Conservation (phyloP, 2,113 vertebrate species). For the Prolemur simus region DNA sequence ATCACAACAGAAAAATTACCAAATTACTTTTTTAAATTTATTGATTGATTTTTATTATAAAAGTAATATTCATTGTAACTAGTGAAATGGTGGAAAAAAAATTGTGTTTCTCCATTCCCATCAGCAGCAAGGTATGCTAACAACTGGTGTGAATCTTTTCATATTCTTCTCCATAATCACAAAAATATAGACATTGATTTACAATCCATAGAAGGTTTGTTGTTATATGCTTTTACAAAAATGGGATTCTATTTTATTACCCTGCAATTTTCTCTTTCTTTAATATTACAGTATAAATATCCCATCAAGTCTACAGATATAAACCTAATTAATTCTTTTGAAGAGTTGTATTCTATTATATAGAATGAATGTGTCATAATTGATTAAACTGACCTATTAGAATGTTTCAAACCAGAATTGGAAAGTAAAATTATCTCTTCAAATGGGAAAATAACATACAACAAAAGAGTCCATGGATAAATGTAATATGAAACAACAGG, state of each 20-base stretch:
- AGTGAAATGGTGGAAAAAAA: background rate
- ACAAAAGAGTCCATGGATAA: background rate
- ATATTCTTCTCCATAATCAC: background rate
- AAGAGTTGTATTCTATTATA: background rate
- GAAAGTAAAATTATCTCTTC: background rate
- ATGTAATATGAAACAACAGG: background rate
- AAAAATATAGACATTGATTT: background rate
- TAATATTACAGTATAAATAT: background rate
- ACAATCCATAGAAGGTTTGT: background rate
- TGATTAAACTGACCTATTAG: background rate
- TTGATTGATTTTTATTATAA: background rate
- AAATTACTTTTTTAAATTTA: background rate
- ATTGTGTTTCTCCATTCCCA: background rate
- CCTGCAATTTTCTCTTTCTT: background rate
- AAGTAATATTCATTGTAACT: background rate
- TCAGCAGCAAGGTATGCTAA: background rate
- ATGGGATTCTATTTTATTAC: background rate
- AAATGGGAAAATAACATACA: background rate
- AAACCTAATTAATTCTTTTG: background rate
- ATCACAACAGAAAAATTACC: background rate
- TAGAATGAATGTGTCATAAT: background rate
- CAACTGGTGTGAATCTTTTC: background rate
- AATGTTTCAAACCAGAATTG: background rate
- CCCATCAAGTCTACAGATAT: background rate
- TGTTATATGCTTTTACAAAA: background rate